Evolutionary conservation across 2,888 invertebrate species (phyloP).

Genomic region (Linnaemya tessellans): DNA sequence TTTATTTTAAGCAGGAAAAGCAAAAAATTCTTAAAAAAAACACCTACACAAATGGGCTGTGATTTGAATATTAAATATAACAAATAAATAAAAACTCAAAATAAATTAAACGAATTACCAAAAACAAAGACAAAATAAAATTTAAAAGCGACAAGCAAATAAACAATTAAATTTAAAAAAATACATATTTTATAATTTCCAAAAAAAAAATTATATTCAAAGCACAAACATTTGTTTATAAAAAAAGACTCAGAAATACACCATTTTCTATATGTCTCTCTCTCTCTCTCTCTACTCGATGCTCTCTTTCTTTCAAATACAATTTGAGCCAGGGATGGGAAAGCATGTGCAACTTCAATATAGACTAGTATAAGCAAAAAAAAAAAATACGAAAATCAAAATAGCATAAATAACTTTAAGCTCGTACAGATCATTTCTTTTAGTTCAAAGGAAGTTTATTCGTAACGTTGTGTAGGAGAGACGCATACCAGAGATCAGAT

Average conservation of each 20-base stretch:
- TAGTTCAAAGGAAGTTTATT: too few species aligned
- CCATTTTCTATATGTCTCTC: not conserved
- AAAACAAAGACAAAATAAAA: conserved; percentile 51
- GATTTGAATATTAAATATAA: conserved; percentile 73
- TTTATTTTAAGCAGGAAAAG: conserved; percentile 27
- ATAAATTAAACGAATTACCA: conserved; percentile 57
- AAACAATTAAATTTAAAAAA: conserved; percentile 29
- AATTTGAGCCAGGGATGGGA: conserved; percentile 5
- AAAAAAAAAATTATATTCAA: conserved; percentile 60
- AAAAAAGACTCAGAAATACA: conserved; percentile 35
- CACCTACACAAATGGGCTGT: conserved; percentile 74
- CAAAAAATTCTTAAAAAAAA: conserved; percentile 58
- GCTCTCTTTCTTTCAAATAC: not conserved
- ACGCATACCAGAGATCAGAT: too few species aligned
- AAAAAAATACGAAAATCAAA: too few species aligned
- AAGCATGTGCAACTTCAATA: not conserved
- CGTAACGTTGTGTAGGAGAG: too few species aligned
- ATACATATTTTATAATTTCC: conserved; percentile 21
- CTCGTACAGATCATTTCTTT: too few species aligned
- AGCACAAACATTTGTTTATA: conserved; percentile 63
- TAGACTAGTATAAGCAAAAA: not conserved
- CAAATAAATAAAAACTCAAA: conserved; percentile 61
- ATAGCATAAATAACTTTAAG: too few species aligned
- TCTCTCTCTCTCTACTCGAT: not conserved
- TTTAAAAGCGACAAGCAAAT: conserved; percentile 35